A percentile compares a stretch with the other conserved stretches of the same genome.
phyloP scores from a whole-genome alignment of 2,113 vertebrate species.

The Sturnira hondurensis region DNA sequence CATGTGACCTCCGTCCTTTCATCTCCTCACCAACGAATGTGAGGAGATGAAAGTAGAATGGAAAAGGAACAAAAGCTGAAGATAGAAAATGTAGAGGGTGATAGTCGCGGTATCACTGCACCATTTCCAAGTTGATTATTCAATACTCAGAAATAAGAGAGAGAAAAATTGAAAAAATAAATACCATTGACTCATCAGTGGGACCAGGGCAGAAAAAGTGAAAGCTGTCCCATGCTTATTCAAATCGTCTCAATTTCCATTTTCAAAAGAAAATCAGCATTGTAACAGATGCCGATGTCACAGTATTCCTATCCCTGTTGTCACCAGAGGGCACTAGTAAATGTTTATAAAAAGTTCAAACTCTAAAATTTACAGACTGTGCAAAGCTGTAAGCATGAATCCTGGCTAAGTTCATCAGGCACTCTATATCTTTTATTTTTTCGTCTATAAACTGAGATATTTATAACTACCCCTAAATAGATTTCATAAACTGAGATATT shows the following conservation, averaged over 20 bases:
- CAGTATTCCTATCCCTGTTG: neutral
- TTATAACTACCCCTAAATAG: neutral
- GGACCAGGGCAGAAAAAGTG: neutral
- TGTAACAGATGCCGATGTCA: neutral
- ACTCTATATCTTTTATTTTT: neutral
- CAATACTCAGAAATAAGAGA: neutral
- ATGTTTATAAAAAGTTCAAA: conserved; percentile 14
- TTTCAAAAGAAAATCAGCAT: neutral
- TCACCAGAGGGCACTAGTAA: conserved; percentile 57
- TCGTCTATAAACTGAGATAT: neutral
- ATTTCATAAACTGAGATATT: neutral
- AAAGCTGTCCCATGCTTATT: neutral
- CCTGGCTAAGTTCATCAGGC: neutral
- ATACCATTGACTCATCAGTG: neutral
- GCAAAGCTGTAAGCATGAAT: neutral
- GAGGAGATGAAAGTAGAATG: neutral
- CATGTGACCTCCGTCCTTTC: neutral
- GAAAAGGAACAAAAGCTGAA: neutral
- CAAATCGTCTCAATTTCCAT: neutral
- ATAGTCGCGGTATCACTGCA: neutral
- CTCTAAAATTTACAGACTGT: neutral
- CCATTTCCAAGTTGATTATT: neutral
- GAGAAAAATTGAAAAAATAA: neutral
- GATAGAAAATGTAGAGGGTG: neutral
- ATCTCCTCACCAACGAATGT: neutral